These are phyloP conservation scores for Ophion slaviceki DNA, from an alignment of 2,888 invertebrate species.

Conservation along the genomic window DNA sequence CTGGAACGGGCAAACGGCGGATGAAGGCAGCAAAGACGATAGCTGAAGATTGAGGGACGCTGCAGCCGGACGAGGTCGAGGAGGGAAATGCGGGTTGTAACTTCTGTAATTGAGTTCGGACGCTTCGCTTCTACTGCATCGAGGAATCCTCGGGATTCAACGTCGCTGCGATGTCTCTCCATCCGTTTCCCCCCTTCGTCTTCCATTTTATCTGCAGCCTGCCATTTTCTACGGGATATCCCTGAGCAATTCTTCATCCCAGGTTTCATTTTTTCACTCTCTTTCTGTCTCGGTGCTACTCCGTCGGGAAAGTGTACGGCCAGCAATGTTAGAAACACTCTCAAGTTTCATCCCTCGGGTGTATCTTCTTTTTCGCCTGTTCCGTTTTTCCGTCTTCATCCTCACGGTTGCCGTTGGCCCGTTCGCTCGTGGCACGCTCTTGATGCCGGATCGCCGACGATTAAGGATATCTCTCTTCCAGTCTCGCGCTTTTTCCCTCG, in stretches of 20 bases:
- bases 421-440: constrained; percentile 55
- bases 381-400: constrained; percentile 36
- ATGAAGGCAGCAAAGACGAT: neutral
- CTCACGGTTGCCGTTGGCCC: constrained; percentile 32
- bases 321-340: constrained; percentile 61
- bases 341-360: constrained; percentile 63
- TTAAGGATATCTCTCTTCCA: constrained; percentile 24
- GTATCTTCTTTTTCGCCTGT: constrained; percentile 39
- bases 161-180: constrained; percentile 38
- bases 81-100: constrained; percentile 73
- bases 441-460: constrained; percentile 24
- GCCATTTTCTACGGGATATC: constrained; percentile 52
- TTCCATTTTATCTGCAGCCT: constrained; percentile 43
- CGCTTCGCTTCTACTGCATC: constrained; percentile 72
- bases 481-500: constrained; percentile 38
- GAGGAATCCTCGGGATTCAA: constrained; percentile 60
- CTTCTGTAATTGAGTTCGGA: constrained; percentile 82
- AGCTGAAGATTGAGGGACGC: constrained; percentile 35
- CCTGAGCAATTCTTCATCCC: constrained; percentile 60
- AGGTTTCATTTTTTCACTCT: constrained; percentile 21
- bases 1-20: neutral
- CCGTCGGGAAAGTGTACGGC: constrained; percentile 45
- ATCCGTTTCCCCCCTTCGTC: constrained; percentile 46
- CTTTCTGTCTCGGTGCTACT: constrained; percentile 15
- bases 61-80: constrained; percentile 48